phyloP scores from a whole-genome alignment of 1,140 invertebrate genomes.

The Chrysomallon squamiferum region DNA sequence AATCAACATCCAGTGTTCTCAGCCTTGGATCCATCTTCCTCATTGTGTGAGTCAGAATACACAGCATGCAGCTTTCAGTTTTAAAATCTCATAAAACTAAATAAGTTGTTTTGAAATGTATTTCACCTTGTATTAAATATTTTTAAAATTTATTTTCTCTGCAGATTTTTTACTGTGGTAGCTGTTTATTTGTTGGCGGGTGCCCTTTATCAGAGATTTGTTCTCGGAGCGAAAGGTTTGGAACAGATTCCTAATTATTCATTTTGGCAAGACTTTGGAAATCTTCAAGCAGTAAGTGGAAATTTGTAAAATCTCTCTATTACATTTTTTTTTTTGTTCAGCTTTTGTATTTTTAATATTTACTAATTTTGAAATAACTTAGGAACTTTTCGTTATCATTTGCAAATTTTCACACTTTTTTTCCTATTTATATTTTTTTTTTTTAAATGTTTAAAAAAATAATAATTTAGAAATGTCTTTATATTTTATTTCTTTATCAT shows the following conservation, averaged over 20 bases:
- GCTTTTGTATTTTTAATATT: too few species aligned
- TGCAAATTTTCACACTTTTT: too few species aligned
- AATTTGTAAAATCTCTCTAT: too few species aligned
- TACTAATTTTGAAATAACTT: too few species aligned
- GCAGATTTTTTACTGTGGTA: constrained; percentile 49
- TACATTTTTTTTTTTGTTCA: too few species aligned
- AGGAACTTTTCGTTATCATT: too few species aligned
- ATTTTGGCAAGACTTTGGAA: constrained; percentile 65
- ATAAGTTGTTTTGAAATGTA: not conserved
- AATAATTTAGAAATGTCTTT: too few species aligned
- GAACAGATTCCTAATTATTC: constrained; percentile 64
- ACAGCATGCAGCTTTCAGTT: not conserved
- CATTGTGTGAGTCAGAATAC: constrained; percentile 31
- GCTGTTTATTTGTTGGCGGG: constrained; percentile 58
- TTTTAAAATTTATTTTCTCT: constrained; percentile 9
- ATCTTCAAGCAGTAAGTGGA: constrained; percentile 60
- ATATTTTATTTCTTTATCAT: too few species aligned
- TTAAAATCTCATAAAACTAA: not conserved
- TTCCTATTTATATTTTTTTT: too few species aligned
- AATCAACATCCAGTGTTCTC: constrained; percentile 14
- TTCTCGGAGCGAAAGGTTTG: constrained; percentile 61
- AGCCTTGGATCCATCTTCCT: constrained; percentile 42
- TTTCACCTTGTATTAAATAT: not conserved
- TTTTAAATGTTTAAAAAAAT: too few species aligned
- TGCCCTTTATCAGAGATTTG: constrained; percentile 57